Base-by-base conservation (phyloP, 2,797 vertebrate genomes). In the Bovichtus variegatus region DNA sequence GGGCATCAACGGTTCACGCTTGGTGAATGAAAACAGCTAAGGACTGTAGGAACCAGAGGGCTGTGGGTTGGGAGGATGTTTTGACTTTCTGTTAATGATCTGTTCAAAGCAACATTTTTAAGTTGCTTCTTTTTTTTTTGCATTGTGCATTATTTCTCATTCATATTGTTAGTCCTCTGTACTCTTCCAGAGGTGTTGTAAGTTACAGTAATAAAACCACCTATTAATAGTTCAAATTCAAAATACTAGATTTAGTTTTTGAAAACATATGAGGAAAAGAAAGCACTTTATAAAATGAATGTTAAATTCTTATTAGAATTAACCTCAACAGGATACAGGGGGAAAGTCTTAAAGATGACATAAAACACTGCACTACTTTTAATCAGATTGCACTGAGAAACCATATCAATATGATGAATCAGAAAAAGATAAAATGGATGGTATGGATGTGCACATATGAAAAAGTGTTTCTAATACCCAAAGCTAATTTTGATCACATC, bases 1-100 rank as follows among this genome's bases (percentile, higher is more conserved):
- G 0, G 98, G 98, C 0, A 98, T 99, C 76, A 99, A 95, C 0
- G 98, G 98, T 0, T 93, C 96, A 0, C 96, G 95, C 67, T 91
- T 99, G 2, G 96, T 98, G 25, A 96, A 95, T 2, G 97, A 98
- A 15, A 88, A 83, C 25, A 94, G 91, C 87, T 95, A 86, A 94
- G 79, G 80, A 69, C 16, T 47, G 6, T 4, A 2, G 50, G 57
- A 36, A n/a, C 16, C 3, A 4, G 11, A 21, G 25, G 2, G 12
- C 31, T n/a, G 19, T 2, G 63, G 23, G 31, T 34, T 18, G 36
- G 19, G 4, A 25, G 3, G 23, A 53, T 15, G 21, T 63, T 63
- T 54, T 23, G 25, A 57, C 27, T 55, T 68, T 66, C 13, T 58
- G n/a, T 66, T 78, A 25, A 2, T 34, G 36, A 62, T 78, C 9